Base-by-base conservation (phyloP, 2,888 invertebrate genomes). In the Cylloceria caligata region DNA sequence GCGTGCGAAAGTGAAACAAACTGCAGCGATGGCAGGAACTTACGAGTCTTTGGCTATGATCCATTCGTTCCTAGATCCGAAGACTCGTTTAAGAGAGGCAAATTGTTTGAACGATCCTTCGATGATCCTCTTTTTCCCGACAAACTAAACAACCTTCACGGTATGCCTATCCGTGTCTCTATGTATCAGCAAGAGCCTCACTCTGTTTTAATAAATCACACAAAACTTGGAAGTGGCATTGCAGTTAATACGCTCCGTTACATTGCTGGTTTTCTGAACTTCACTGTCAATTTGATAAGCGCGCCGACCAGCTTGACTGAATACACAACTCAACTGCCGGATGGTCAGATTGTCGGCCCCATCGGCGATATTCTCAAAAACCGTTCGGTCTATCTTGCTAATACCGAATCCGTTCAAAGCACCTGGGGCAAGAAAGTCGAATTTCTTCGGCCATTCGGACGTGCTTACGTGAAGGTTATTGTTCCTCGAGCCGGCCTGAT, bases 141-240 rank as follows among this genome's bases (percentile, higher is more conserved):
- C 60, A 85, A 85, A 39, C 36, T 83, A 1, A 72, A 30, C n/a
- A 74, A 87, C 75, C 74, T 87, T n/a, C 72, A 81, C 3, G 79
- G 83, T 5, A 76, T 78, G 39, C 81, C 82, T 3, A 80, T 87
- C 47, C 42, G 65, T 0, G 67, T 85, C 3, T 83, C 87, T 2
- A 55, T 87, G 11, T 87, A 83, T 49, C 60, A 82, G 1, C 57
- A 62, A 3, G 47, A 64, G 7, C 79, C 82, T 0, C 75, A 77
- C 60, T 34, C 57, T 11, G 62, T 79, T 6, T 19, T 83, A 42
- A 52, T 13, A 0, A 64, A 83, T 27, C 30, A 64, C 52, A 83
- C 80, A 5, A 30, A 57, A n/a, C 30, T 81, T 3, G 71, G 57
- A 9, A 16, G 27, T 11, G 83, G 84, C 4, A 19, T 39, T 0